Base-by-base conservation (phyloP, 2,888 invertebrate species). In the Troglohyphantes excavatus region DNA sequence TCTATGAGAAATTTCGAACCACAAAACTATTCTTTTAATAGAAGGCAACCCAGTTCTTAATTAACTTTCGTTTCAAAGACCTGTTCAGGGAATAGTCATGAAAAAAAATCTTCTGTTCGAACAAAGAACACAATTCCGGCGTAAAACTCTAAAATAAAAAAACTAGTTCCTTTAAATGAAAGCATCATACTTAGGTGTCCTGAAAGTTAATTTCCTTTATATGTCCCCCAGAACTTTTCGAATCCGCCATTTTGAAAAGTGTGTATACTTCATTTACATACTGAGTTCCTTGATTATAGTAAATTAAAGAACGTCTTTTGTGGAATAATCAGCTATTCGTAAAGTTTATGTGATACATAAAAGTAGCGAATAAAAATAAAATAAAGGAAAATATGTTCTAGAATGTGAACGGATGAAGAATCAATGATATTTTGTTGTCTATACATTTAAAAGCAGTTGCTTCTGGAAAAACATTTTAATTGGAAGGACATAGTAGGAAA, bases 231-330 rank as follows among this genome's bases (percentile, higher is more conserved):
- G 29, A 17, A 39, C 33, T 39, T 33, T 33, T 29, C n/a, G n/a
- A n/a, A 46, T 43, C 65, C 61, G 33, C 72, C 72, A 63, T 72
- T 59, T 63, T 63, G n/a, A 23, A 72, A 63, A 6, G n/a, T n/a
- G n/a, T n/a, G n/a, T n/a, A 11, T 83, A 39, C 72, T 72, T 83
- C 82, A 83, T 83, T 83, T 72, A 70, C 72, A 81, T 81, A 70
- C 33, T 29, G 43, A 21, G 63, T 83, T 83, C 3, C 65, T 43
- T 65, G 73, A 83, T 83, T 73, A 83, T 73, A 83, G 72, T 63
- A 21, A 75, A 75, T 26, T 46, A 53, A 73, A 21, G n/a, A 17
- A 73, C 11, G 61, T 33, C 33, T 27, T 9, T 75, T 61, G 59
- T 29, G 33, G n/a, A n/a, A n/a, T n/a, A n/a, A 75, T 75, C 72